These are phyloP conservation scores for Amphipoea lucens DNA, from an alignment of 2,888 invertebrate species.

Conservation along the genomic window DNA sequence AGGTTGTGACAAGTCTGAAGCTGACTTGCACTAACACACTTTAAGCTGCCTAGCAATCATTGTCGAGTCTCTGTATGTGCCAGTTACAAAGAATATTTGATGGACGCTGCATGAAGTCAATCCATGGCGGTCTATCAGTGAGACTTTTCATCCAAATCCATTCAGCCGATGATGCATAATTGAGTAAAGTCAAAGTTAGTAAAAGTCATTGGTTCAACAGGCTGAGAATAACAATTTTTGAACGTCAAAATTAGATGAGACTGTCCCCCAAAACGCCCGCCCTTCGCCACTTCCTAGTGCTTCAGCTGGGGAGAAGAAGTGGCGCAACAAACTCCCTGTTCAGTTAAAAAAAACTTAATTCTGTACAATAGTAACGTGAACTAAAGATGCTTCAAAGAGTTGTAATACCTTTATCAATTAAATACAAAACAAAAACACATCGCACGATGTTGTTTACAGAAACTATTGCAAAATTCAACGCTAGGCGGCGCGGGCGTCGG, in stretches of 20 bases:
- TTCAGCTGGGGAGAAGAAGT: background rate
- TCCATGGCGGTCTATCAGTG: background rate
- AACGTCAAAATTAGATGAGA: background rate
- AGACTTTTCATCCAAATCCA: background rate
- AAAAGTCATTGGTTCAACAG: background rate
- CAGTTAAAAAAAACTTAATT: background rate
- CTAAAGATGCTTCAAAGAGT: background rate
- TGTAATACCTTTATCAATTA: background rate
- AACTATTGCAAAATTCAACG: constrained; percentile 72
- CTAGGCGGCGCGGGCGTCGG: constrained; percentile 60
- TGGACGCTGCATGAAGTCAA: background rate
- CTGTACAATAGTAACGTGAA: background rate
- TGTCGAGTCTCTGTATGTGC: background rate
- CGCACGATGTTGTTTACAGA: constrained; percentile 38
- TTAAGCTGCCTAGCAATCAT: background rate
- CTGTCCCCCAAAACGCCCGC: background rate
- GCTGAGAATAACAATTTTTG: background rate
- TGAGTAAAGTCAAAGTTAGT: background rate
- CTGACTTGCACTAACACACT: background rate
- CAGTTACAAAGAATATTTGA: constrained; percentile 29
- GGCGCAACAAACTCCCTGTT: background rate
- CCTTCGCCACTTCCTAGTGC: background rate
- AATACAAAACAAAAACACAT: constrained; percentile 41
- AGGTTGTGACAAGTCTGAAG: background rate
- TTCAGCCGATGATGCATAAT: background rate